Evolutionary conservation across 2,113 vertebrate species (phyloP).

Genomic region (Oncorhynchus clarkii): DNA sequence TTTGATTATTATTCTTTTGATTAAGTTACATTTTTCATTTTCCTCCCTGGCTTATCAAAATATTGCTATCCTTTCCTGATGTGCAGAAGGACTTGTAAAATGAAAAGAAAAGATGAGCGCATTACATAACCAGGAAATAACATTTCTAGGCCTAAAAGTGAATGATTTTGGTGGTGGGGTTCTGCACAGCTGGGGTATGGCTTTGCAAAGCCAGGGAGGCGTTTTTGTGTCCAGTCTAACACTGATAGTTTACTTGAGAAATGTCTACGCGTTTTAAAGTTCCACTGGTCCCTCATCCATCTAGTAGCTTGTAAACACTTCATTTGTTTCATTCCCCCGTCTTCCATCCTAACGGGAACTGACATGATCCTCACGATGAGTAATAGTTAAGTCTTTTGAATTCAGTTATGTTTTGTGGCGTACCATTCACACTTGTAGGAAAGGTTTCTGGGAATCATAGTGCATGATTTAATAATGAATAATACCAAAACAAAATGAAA

Average conservation of each 20-base stretch:
- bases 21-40: not conserved
- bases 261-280: not conserved
- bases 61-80: not conserved
- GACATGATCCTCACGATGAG: too few species aligned
- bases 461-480: too few species aligned
- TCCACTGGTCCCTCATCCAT: too few species aligned
- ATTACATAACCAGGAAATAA: not conserved
- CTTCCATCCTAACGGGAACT: too few species aligned
- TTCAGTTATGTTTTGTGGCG: too few species aligned
- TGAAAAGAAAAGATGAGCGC: not conserved
- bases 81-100: not conserved
- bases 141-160: not conserved
- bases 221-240: not conserved
- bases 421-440: too few species aligned
- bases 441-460: too few species aligned
- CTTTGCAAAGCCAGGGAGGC: not conserved
- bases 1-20: slow-evolving; percentile 1
- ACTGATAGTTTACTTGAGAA: not conserved
- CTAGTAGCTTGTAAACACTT: too few species aligned
- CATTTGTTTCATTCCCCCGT: too few species aligned
- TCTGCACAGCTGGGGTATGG: not conserved
- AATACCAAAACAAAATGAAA: too few species aligned
- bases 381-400: too few species aligned
- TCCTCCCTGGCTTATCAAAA: not conserved
- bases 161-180: not conserved